phyloP scores from a whole-genome alignment of 2,888 invertebrate species.

The Sesamia inferens region DNA sequence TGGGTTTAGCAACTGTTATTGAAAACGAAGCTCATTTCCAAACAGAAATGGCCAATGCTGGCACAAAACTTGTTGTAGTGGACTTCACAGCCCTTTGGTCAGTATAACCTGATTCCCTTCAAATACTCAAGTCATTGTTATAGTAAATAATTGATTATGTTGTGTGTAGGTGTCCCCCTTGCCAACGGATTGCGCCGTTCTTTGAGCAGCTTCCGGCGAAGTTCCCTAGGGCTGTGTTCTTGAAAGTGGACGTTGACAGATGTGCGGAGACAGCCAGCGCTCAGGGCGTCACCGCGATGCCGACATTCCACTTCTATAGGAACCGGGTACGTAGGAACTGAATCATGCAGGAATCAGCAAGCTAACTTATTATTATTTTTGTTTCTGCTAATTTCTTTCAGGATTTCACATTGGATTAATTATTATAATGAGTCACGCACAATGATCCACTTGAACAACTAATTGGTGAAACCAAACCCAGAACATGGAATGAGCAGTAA shows the following conservation, averaged over 20 bases:
- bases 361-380: background rate
- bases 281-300: slow-evolving; percentile 98
- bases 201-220: slow-evolving; percentile 96
- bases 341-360: background rate
- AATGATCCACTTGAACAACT: no score
- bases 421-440: background rate
- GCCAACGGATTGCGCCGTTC: slow-evolving; percentile 97
- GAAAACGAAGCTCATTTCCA: slow-evolving; percentile 95
- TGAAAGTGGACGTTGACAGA: slow-evolving; percentile 98
- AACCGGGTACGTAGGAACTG: slow-evolving; percentile 90
- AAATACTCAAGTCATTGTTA: slow-evolving; percentile 82
- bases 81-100: slow-evolving; percentile 99
- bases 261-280: slow-evolving; percentile 96
- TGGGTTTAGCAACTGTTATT: slow-evolving; percentile 91
- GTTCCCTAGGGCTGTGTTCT: slow-evolving; percentile 96
- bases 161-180: slow-evolving; percentile 97
- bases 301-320: slow-evolving; percentile 98
- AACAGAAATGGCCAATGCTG: slow-evolving; percentile 95
- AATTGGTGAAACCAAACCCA: no score
- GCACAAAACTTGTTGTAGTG: slow-evolving; percentile 96
- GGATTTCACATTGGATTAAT: background rate
- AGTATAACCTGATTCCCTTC: slow-evolving; percentile 74
- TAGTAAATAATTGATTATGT: slow-evolving; percentile 57
- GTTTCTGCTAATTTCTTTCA: background rate
- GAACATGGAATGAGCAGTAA: background rate